Evolutionary conservation across 92 coral and sea anemone species (phyloP).

Genomic region (Pocillopora meandrina): DNA sequence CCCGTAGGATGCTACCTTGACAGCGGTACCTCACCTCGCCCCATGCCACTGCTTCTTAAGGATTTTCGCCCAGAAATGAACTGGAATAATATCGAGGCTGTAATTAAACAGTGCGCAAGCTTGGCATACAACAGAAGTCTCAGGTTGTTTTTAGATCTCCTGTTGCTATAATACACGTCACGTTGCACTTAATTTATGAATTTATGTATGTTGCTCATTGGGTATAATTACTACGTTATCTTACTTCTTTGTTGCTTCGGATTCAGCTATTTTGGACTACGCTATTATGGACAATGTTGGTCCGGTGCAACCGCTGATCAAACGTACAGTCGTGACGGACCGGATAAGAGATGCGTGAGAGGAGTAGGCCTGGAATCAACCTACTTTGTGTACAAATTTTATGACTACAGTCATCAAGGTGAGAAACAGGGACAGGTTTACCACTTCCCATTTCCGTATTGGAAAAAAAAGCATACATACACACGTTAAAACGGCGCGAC

Average conservation of each 20-base stretch:
- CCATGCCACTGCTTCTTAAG: conserved; percentile 65
- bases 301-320: conserved; percentile 68
- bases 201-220: not conserved
- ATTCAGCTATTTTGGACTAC: conserved; percentile 68
- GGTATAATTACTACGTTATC: not conserved
- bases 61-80: conserved; percentile 69
- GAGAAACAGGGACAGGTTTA: not conserved
- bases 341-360: conserved; percentile 56
- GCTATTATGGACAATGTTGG: conserved; percentile 80
- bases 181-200: not conserved
- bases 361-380: conserved; percentile 73
- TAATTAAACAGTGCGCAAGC: conserved; percentile 59
- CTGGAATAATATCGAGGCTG: conserved; percentile 71
- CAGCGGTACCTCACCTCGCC: conserved; percentile 60
- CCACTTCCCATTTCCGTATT: not conserved
- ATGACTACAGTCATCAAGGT: conserved; percentile 62
- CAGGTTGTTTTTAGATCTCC: conserved; percentile 30
- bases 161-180: not conserved
- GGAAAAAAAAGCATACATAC: not conserved
- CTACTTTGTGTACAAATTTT: conserved; percentile 72
- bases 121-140: conserved; percentile 49
- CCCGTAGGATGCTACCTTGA: conserved; percentile 75
- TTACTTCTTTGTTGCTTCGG: not conserved
- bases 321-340: conserved; percentile 75
- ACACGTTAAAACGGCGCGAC: too few species aligned